Conservation (phyloP, 92 coral and sea anemone genomes). For the Epizoanthus scotinus region DNA sequence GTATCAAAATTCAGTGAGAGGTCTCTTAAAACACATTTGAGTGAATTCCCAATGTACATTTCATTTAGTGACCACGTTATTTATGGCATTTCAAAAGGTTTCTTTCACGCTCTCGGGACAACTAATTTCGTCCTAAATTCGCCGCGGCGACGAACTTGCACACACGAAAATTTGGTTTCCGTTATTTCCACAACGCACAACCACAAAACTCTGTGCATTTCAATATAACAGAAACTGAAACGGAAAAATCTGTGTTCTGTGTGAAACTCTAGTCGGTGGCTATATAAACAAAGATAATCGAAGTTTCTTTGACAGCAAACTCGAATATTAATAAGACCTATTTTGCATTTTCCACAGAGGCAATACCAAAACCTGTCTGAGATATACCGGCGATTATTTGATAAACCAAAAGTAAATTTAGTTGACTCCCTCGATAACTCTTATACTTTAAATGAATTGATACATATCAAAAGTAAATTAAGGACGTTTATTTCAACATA, state of each 20-base stretch:
- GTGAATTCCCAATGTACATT: conserved; percentile 58
- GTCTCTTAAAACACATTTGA: conserved; percentile 44
- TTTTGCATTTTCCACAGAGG: conserved; percentile 60
- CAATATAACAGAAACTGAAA: conserved; percentile 1
- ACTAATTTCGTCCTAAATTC: background rate
- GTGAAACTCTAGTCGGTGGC: conserved; percentile 34
- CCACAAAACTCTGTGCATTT: background rate
- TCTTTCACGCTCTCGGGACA: conserved; percentile 19
- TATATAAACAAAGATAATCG: conserved; percentile 41
- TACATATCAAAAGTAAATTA: conserved; percentile 71
- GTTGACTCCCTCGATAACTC: conserved; percentile 54
- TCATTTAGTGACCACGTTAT: conserved; percentile 18
- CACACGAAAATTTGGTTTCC: background rate
- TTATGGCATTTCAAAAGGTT: conserved; percentile 25
- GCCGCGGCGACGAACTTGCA: conserved; percentile 8
- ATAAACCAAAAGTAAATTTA: conserved; percentile 52
- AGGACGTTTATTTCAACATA: conserved; percentile 76
- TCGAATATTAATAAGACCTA: conserved; percentile 66
- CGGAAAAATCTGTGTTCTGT: conserved; percentile 28
- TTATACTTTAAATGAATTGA: conserved; percentile 72
- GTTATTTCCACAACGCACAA: background rate
- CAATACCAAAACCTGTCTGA: conserved; percentile 52
- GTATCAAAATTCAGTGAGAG: conserved; percentile 61
- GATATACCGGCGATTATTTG: conserved; percentile 58
- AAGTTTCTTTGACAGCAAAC: conserved; percentile 39